These are phyloP conservation scores for Potamarius usumacintae DNA, from an alignment of 2,113 vertebrate species.

Conservation along the genomic window DNA sequence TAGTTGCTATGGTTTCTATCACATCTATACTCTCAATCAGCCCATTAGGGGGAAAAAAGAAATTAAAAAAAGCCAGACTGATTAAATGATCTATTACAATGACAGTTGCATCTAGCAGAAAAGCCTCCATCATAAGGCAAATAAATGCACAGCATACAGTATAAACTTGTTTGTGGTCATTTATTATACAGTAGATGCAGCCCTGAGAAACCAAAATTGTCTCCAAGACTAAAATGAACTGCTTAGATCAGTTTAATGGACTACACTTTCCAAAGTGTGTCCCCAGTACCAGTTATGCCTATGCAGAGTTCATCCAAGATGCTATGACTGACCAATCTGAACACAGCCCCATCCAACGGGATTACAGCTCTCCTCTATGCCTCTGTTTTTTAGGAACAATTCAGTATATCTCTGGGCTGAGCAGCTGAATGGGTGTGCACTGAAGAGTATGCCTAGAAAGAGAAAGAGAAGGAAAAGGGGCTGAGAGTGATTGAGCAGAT, in stretches of 20 bases:
- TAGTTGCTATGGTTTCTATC: not conserved
- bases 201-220: not conserved
- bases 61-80: not conserved
- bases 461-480: constrained; percentile 2
- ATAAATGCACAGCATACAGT: not conserved
- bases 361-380: not conserved
- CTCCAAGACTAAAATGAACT: not conserved
- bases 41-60: too few relatives aligned
- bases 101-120: not conserved
- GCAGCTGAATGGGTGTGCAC: constrained; percentile 7
- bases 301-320: not conserved
- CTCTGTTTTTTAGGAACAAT: not conserved
- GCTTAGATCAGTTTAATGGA: not conserved
- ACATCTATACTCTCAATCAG: not conserved
- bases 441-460: not conserved
- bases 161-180: not conserved
- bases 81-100: not conserved
- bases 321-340: not conserved
- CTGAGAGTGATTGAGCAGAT: constrained; percentile 66
- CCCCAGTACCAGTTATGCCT: not conserved
- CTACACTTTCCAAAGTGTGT: not conserved
- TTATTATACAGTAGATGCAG: not conserved
- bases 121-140: not conserved
- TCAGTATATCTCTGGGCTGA: not conserved
- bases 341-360: not conserved